Conservation (phyloP, 2,113 vertebrate species). For the Saimiri boliviensis region DNA sequence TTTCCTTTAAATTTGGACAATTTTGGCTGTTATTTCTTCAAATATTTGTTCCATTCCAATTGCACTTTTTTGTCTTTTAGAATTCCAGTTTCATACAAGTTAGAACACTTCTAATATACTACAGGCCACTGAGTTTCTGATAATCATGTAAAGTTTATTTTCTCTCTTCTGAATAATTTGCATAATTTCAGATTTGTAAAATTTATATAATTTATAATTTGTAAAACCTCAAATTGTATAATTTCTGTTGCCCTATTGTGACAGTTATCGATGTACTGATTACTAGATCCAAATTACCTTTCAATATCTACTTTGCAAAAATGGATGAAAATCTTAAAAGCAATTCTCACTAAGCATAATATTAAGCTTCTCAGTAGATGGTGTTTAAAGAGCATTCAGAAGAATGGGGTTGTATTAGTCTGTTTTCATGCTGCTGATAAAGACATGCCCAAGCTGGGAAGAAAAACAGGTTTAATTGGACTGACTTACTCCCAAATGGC, state of each 20-base stretch:
- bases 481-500: no score
- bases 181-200: background rate
- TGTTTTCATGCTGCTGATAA: no score
- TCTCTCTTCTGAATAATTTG: background rate
- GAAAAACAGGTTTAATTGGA: no score
- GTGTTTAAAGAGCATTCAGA: background rate
- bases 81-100: background rate
- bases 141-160: background rate
- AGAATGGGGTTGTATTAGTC: background rate
- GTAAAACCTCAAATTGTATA: background rate
- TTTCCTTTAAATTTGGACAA: background rate
- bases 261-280: background rate
- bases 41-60: background rate
- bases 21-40: background rate
- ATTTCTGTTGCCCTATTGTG: background rate
- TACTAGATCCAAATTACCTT: background rate
- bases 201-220: background rate
- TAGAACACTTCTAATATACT: background rate
- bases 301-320: background rate
- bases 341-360: background rate
- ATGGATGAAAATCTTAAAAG: background rate
- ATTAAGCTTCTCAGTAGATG: background rate
- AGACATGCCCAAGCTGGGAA: no score
- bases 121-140: background rate
- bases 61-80: background rate